Conservation (phyloP, 1,140 invertebrate genomes). For the Coptotermes formosanus region DNA sequence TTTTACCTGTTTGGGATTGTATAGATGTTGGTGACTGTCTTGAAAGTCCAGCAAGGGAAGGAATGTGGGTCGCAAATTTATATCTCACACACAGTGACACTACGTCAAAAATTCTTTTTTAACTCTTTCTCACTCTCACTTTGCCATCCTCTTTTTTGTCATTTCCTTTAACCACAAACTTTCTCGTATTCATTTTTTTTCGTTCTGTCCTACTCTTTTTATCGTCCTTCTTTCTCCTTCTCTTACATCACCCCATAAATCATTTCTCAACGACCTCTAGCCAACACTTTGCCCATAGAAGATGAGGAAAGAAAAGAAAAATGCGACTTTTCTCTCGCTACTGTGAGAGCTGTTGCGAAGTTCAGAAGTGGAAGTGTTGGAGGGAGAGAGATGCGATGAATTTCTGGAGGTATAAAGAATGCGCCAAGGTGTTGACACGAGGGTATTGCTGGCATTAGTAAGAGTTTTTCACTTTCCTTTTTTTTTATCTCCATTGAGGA, state of each 20-base stretch:
- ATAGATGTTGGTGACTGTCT: background rate
- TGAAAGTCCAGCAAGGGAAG: background rate
- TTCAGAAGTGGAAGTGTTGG: background rate
- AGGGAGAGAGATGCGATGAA: background rate
- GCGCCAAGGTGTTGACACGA: conserved; percentile 2
- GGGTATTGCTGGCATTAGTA: background rate
- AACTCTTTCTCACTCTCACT: background rate
- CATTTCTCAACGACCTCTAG: conserved; percentile 15
- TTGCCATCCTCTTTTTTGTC: background rate
- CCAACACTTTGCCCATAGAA: conserved; percentile 6
- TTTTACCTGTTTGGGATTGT: background rate
- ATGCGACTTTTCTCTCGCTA: conserved; percentile 1
- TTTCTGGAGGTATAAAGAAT: conserved; percentile 9
- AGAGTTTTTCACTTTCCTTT: background rate
- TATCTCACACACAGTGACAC: conserved; percentile 3
- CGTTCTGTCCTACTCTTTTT: background rate
- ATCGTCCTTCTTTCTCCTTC: background rate
- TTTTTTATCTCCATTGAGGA: background rate
- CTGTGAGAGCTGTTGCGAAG: background rate
- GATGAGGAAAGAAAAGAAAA: background rate
- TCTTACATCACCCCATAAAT: conserved; percentile 7
- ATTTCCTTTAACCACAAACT: conserved; percentile 2
- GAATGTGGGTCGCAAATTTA: background rate
- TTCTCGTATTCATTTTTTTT: background rate
- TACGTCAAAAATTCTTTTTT: background rate